Conservation (phyloP, 2,888 invertebrate species). For the Drosophila ustulata region DNA sequence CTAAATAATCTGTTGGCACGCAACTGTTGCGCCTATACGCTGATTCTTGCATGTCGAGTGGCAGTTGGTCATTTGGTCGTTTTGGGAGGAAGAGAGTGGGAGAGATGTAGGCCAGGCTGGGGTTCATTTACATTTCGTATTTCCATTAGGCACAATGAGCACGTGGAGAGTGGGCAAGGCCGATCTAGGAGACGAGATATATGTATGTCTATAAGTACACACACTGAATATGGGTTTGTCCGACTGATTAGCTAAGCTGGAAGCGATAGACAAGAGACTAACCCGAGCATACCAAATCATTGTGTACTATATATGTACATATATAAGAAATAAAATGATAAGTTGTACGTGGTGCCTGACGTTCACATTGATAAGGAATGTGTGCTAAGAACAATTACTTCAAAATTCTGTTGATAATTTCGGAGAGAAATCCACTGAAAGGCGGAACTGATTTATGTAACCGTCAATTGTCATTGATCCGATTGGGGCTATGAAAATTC, state of each 20-base stretch:
- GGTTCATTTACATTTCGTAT: slow-evolving; percentile 28
- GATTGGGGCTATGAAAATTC: slow-evolving; percentile 4
- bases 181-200: slow-evolving; percentile 4
- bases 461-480: slow-evolving; percentile 45
- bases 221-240: slow-evolving; percentile 44
- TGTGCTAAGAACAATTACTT: neutral
- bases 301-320: slow-evolving; percentile 4
- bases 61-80: slow-evolving; percentile 30
- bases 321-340: slow-evolving; percentile 32
- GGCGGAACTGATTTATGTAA: slow-evolving; percentile 46
- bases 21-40: slow-evolving; percentile 65
- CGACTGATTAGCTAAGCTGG: slow-evolving; percentile 35
- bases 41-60: slow-evolving; percentile 46
- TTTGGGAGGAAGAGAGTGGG: neutral
- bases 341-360: slow-evolving; percentile 33
- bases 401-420: neutral
- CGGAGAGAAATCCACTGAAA: neutral
- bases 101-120: slow-evolving; percentile 1
- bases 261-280: slow-evolving; percentile 28
- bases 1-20: slow-evolving; percentile 30
- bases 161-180: slow-evolving; percentile 31
- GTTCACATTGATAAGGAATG: slow-evolving; percentile 27
- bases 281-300: slow-evolving; percentile 43
- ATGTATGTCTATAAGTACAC: neutral
- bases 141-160: slow-evolving; percentile 41